Conservation (phyloP, 2,113 vertebrate genomes). For the Pyxicephalus adspersus region DNA sequence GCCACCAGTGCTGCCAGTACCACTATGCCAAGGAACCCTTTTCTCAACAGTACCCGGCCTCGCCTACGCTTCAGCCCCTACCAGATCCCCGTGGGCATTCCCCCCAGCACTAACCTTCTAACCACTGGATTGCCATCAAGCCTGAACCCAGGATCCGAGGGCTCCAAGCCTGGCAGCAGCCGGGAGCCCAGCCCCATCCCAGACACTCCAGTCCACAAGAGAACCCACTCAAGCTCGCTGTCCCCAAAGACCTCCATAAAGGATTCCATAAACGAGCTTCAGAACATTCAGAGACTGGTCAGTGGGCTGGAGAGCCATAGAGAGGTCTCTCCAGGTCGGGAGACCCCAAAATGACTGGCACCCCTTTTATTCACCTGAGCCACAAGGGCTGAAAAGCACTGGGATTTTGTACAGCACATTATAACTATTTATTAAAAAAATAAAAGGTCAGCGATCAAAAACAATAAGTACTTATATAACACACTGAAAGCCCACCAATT, state of each 20-base stretch:
- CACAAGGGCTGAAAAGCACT: slow-evolving; percentile 71
- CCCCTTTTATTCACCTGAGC: slow-evolving; percentile 53
- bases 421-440: slow-evolving; percentile 77
- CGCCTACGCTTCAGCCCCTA: slow-evolving; percentile 96
- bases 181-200: slow-evolving; percentile 87
- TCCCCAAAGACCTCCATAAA: slow-evolving; percentile 88
- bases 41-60: slow-evolving; percentile 85
- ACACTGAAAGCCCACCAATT: slow-evolving; percentile 42
- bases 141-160: slow-evolving; percentile 79
- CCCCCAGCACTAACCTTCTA: slow-evolving; percentile 87
- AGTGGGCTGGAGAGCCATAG: slow-evolving; percentile 93
- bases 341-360: slow-evolving; percentile 88
- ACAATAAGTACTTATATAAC: slow-evolving; percentile 17
- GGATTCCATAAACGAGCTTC: slow-evolving; percentile 94
- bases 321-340: slow-evolving; percentile 81
- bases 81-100: slow-evolving; percentile 90
- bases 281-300: slow-evolving; percentile 98
- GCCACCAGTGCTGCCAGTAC: slow-evolving; percentile 75
- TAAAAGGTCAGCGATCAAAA: slow-evolving; percentile 39
- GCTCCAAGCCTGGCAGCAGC: slow-evolving; percentile 85
- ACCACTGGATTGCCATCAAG: slow-evolving; percentile 75
- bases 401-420: slow-evolving; percentile 86
- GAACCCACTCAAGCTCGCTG: slow-evolving; percentile 65
- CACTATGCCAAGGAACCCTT: slow-evolving; percentile 90
- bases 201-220: slow-evolving; percentile 84